Conservation (phyloP, 2,888 invertebrate genomes). For the Macroteleia sp. region DNA sequence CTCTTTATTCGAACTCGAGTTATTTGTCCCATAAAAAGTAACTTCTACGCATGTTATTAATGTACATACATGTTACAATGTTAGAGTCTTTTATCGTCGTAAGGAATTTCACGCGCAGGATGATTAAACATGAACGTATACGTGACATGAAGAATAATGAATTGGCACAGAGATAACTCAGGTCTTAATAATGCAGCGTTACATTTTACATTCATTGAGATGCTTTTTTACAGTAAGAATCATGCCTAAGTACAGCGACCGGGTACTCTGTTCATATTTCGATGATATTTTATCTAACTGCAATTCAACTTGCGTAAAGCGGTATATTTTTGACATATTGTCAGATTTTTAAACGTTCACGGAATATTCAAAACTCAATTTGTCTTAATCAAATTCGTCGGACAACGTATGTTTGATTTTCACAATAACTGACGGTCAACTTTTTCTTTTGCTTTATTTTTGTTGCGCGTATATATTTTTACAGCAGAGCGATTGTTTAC, state of each 20-base stretch:
- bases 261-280: background rate
- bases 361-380: background rate
- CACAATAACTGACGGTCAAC: slow-evolving; percentile 55
- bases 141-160: slow-evolving; percentile 44
- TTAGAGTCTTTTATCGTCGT: slow-evolving; percentile 81
- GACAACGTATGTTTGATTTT: slow-evolving; percentile 56
- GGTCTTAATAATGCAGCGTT: slow-evolving; percentile 49
- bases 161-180: slow-evolving; percentile 56
- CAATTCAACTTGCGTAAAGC: slow-evolving; percentile 1
- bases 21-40: slow-evolving; percentile 71
- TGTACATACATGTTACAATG: slow-evolving; percentile 81
- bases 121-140: slow-evolving; percentile 59
- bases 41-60: slow-evolving; percentile 81
- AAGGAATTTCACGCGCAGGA: slow-evolving; percentile 75
- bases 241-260: slow-evolving; percentile 25
- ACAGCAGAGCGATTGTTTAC: slow-evolving; percentile 38
- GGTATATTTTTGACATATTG: slow-evolving; percentile 18
- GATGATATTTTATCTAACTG: slow-evolving; percentile 12
- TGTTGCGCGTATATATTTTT: slow-evolving; percentile 27
- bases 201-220: slow-evolving; percentile 40
- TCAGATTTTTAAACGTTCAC: slow-evolving; percentile 10
- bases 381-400: slow-evolving; percentile 29
- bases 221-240: slow-evolving; percentile 42
- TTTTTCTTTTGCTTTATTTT: slow-evolving; percentile 17
- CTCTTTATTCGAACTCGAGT: slow-evolving; percentile 68